Conservation (phyloP, 2,888 invertebrate genomes). For the Dasysyrphus albostriatus region DNA sequence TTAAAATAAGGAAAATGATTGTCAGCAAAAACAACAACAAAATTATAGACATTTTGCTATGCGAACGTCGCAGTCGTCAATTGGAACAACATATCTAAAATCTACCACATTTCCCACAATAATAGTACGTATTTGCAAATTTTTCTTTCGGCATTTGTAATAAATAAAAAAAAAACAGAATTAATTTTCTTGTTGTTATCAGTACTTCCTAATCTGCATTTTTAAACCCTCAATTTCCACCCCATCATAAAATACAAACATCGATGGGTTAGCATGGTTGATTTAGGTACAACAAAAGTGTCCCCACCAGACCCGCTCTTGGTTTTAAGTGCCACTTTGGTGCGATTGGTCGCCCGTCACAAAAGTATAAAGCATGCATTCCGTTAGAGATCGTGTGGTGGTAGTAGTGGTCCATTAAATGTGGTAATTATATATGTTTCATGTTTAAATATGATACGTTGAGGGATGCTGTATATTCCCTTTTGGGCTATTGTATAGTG, state of each 20-base stretch:
- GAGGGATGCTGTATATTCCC: conserved; percentile 44
- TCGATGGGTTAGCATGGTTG: conserved; percentile 24
- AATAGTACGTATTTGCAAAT: background rate
- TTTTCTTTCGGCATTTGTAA: background rate
- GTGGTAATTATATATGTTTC: conserved; percentile 52
- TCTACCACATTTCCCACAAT: too few species aligned
- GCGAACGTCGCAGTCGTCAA: too few species aligned
- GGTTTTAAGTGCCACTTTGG: conserved; percentile 61
- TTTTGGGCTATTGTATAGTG: conserved; percentile 5
- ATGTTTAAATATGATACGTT: conserved; percentile 7
- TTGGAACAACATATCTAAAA: too few species aligned
- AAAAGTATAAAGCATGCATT: conserved; percentile 41
- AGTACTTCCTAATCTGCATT: conserved; percentile 39
- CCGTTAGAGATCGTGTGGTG: conserved; percentile 27
- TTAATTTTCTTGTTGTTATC: background rate
- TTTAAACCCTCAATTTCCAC: conserved; percentile 31
- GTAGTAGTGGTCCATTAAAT: conserved; percentile 61
- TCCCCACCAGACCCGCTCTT: conserved; percentile 54
- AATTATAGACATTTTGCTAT: too few species aligned
- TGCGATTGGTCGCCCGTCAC: conserved; percentile 48
- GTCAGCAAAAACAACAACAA: too few species aligned
- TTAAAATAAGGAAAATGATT: too few species aligned
- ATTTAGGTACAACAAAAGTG: conserved; percentile 25
- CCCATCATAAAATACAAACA: conserved; percentile 30
- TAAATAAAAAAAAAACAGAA: background rate